Conservation (phyloP, 1,140 invertebrate genomes). For the Drosophila nigrodunni region DNA sequence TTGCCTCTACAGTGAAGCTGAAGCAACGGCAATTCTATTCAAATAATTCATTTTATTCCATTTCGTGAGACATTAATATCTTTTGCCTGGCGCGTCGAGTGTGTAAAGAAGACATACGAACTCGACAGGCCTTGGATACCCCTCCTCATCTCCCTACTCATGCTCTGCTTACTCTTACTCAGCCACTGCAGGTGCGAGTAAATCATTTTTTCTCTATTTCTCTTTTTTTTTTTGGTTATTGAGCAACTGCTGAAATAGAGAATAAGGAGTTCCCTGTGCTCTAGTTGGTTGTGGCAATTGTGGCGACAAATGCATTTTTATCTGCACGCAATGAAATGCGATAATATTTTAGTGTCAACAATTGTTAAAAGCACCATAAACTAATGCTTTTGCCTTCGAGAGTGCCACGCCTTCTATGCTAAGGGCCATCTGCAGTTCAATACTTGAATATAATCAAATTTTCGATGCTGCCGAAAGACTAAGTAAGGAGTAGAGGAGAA, state of each 20-base stretch:
- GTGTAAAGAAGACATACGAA: constrained; percentile 82
- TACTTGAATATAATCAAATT: constrained; percentile 83
- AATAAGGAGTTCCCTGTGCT: constrained; percentile 9
- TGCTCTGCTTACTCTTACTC: neutral
- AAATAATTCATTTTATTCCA: constrained; percentile 84
- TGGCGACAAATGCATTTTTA: constrained; percentile 83
- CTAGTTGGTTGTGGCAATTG: constrained; percentile 70
- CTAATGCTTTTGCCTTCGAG: constrained; percentile 60
- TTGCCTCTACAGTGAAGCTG: constrained; percentile 12
- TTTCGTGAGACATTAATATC: constrained; percentile 83
- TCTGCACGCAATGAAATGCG: constrained; percentile 83
- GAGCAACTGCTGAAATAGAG: constrained; percentile 6
- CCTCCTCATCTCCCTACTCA: neutral
- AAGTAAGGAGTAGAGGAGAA: no score
- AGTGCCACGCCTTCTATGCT: constrained; percentile 17
- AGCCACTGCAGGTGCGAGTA: constrained; percentile 70
- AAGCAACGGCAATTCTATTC: constrained; percentile 79
- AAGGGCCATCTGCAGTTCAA: constrained; percentile 74
- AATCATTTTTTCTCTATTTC: constrained; percentile 64
- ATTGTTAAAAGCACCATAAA: constrained; percentile 84
- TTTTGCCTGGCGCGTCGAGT: constrained; percentile 67
- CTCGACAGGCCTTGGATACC: constrained; percentile 41
- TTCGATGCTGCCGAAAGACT: constrained; percentile 48
- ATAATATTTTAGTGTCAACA: constrained; percentile 85
- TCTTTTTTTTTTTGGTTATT: constrained; percentile 30